A percentile compares a stretch with the other conserved stretches of the same genome.
phyloP scores from a whole-genome alignment of 2,113 vertebrate genomes.

The Trogon surrucura region DNA sequence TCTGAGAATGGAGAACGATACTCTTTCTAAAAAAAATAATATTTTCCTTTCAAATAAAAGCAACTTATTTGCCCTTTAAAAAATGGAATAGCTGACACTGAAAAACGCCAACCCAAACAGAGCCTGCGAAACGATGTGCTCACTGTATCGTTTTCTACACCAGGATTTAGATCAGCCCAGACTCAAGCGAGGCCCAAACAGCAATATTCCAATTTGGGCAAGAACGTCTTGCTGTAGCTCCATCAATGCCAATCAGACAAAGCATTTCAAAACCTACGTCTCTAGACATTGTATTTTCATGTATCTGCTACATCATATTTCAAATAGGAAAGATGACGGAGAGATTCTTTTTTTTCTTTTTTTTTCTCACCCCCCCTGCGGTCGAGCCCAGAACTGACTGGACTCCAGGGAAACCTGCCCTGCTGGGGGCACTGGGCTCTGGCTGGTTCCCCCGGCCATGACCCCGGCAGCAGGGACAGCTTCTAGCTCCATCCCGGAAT shows the following conservation, averaged over 20 bases:
- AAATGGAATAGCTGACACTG: background rate
- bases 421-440: too few species aligned
- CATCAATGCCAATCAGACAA: background rate
- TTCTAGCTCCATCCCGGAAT: background rate
- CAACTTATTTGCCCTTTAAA: background rate
- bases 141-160: background rate
- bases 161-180: background rate
- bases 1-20: background rate
- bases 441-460: background rate
- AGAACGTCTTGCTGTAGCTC: background rate
- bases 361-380: background rate
- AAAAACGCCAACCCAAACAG: background rate
- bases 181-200: background rate
- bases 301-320: background rate
- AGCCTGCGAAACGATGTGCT: background rate
- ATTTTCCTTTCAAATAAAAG: background rate
- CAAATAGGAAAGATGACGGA: background rate
- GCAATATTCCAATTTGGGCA: background rate
- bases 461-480: fast-evolving
- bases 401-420: background rate
- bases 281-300: background rate
- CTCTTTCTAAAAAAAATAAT: background rate
- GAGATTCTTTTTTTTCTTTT: background rate
- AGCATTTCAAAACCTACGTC: background rate
- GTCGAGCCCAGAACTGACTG: background rate